Evolutionary conservation across 2,797 vertebrate genomes (phyloP), one percentile per base, ranked within the genome.

Genomic region (Peromyscus nudipes): DNA sequence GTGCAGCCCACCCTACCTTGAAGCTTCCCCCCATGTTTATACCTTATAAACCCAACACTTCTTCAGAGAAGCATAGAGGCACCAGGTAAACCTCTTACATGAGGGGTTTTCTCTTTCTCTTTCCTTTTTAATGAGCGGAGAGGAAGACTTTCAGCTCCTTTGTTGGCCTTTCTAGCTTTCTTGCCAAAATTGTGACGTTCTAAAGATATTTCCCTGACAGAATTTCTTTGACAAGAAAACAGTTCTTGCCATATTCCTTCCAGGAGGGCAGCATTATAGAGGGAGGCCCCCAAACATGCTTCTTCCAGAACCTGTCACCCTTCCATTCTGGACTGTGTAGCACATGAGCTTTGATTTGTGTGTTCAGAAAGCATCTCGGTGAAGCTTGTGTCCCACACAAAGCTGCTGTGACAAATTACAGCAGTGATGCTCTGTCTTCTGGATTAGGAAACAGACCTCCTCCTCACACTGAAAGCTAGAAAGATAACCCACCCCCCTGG

Each of bases 141-240:
- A 76, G 29, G 23, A 92, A 89, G 71, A 95, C n/a, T 96, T 97
- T 96, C 89, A 95, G 46, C 31, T 96, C 87, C 84, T 94, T 84
- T 93, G 77, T 94, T 64, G 55, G 82, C 14, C 83, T 97, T 97
- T 96, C 57, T 67, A 92, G 94, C 96, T 94, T 97, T 93, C 67
- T 94, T 90, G 34, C 94, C 82, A 37, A 95, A 94, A 92, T 0
- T 92, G 80, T 91, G 93, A 98, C 29, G 62, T 96, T 97, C 46
- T 79, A 94, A 94, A 97, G 94, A 67, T 96, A 89, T 97, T 95
- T 86, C 87, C 95, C 92, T 95, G 17, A 64, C 94, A 93, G 89
- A 96, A 95, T 96, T 96, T 97, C 93, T 90, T 93, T 96, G 62
- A 97, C 40, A 91, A 95, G 37, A 31, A 89, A 96, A 93, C 23